Percentiles rank a stretch among this genome's conserved stretches.
Evolutionary conservation across 2,113 vertebrate genomes (phyloP).

Genomic region (Glaucomys volans): DNA sequence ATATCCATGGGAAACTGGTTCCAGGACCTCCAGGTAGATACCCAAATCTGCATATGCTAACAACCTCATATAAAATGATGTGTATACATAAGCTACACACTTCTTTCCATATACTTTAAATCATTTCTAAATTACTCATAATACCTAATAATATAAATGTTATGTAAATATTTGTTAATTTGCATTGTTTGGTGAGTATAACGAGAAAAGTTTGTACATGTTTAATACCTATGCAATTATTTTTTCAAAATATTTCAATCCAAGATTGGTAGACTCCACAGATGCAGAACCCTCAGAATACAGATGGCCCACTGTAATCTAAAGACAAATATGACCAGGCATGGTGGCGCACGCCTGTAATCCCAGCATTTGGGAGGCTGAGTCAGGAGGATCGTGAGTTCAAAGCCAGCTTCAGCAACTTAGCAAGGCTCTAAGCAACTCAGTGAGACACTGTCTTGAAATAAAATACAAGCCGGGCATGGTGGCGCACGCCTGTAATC

Average conservation of each 20-base stretch:
- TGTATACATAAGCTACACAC: background rate
- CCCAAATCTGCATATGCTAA: background rate
- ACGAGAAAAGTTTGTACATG: background rate
- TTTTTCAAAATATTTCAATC: background rate
- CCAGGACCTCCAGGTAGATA: background rate
- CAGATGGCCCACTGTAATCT: background rate
- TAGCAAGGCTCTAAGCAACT: no score
- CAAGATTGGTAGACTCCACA: background rate
- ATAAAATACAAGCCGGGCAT: no score
- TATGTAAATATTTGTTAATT: background rate
- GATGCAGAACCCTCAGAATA: background rate
- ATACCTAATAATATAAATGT: background rate
- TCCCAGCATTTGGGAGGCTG: no score
- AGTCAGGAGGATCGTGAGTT: no score
- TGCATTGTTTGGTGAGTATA: background rate
- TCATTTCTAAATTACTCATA: background rate
- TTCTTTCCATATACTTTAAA: background rate
- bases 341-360: no score
- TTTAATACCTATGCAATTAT: background rate
- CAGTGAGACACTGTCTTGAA: no score
- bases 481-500: no score
- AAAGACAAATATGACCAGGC: constrained; percentile 44
- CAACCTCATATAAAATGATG: background rate
- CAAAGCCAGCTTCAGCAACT: no score
- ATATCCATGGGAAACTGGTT: background rate